A percentile compares a stretch with the other conserved stretches of the same genome.
phyloP scores from a whole-genome alignment of 2,888 invertebrate species.

The Apamea anceps region DNA sequence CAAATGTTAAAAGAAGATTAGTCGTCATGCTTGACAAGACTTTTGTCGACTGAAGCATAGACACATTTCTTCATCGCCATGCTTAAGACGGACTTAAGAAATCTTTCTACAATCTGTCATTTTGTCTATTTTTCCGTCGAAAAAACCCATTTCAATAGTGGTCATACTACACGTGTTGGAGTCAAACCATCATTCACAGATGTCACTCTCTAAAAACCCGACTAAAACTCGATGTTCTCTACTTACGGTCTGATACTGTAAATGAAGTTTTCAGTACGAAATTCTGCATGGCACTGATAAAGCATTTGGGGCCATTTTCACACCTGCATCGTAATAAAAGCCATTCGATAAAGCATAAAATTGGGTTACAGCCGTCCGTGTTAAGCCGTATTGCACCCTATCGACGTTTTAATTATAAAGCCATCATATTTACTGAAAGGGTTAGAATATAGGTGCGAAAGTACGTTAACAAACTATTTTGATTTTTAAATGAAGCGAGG shows the following conservation, averaged over 20 bases:
- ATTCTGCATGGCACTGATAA: constrained; percentile 31
- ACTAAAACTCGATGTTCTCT: not conserved
- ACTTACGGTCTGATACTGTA: not conserved
- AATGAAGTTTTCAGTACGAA: constrained; percentile 11
- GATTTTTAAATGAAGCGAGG: not conserved
- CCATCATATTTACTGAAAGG: constrained; percentile 15
- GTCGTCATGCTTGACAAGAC: not conserved
- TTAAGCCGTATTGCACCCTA: constrained; percentile 7
- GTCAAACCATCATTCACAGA: not conserved
- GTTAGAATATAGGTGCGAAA: not conserved
- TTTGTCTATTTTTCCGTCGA: not conserved
- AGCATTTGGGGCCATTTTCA: constrained; percentile 50
- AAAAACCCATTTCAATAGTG: not conserved
- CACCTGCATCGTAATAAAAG: constrained; percentile 43
- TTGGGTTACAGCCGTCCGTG: constrained; percentile 51
- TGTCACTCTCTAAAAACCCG: not conserved
- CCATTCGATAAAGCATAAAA: constrained; percentile 52
- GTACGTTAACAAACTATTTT: not conserved
- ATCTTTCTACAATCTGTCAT: not conserved
- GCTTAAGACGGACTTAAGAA: not conserved
- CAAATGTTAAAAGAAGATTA: not conserved
- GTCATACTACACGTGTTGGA: too few relatives aligned
- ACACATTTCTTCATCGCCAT: not conserved
- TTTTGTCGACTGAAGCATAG: not conserved
- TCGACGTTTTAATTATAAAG: constrained; percentile 47